Percentiles rank a stretch among this genome's conserved stretches.
Evolutionary conservation across 1,140 invertebrate genomes (phyloP).

Genomic region (Pseudobourletiella spinata): DNA sequence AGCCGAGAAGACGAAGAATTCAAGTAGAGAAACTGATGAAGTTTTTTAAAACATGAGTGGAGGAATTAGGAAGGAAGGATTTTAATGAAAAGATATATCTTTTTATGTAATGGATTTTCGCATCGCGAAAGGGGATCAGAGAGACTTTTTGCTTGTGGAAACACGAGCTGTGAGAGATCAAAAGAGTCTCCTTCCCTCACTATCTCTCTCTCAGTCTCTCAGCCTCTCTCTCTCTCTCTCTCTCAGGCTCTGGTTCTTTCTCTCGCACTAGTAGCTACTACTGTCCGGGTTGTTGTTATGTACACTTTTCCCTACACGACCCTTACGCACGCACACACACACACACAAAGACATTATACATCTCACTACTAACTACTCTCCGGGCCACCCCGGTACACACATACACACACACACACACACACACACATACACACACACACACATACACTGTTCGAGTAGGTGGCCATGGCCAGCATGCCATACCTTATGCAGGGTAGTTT

Average conservation of each 20-base stretch:
- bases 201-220: background rate
- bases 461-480: no score
- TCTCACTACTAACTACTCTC: no score
- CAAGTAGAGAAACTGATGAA: slow-evolving; percentile 35
- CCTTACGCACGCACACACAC: no score
- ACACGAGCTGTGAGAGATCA: slow-evolving; percentile 29
- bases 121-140: slow-evolving; percentile 26
- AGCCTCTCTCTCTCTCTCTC: slow-evolving; percentile 10
- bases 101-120: slow-evolving; percentile 37
- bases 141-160: slow-evolving; percentile 27
- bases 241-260: background rate
- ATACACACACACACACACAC: no score
- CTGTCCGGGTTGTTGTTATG: no score
- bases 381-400: no score
- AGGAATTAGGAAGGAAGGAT: slow-evolving; percentile 37
- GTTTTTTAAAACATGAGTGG: slow-evolving; percentile 35
- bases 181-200: slow-evolving; percentile 25
- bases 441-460: no score
- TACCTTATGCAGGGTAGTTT: no score
- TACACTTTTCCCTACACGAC: no score
- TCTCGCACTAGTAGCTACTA: background rate
- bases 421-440: no score
- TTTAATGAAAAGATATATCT: slow-evolving; percentile 38
- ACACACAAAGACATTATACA: no score
- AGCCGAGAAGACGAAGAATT: no score